A percentile compares a stretch with the other conserved stretches of the same genome.
Evolutionary conservation across 2,113 vertebrate species (phyloP).

Genomic region (Sapajus apella): DNA sequence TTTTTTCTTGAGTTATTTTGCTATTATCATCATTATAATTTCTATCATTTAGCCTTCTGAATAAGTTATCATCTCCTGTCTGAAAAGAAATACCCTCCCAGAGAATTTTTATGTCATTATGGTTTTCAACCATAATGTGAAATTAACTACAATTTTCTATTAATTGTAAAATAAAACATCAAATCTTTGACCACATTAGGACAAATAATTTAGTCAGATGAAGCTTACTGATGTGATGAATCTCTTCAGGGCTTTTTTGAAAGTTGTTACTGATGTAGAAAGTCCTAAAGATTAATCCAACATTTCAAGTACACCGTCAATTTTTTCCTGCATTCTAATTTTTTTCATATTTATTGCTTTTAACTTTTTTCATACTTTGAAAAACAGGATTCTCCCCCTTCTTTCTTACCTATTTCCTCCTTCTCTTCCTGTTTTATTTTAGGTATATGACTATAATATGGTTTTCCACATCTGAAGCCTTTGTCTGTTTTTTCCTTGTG

Average conservation of each 20-base stretch:
- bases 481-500: not conserved
- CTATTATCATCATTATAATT: not conserved
- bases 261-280: not conserved
- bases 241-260: not conserved
- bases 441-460: not conserved
- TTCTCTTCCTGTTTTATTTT: not conserved
- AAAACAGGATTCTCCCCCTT: fast-evolving
- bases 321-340: not conserved
- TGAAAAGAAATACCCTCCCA: not conserved
- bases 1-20: not conserved
- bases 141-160: not conserved
- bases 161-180: not conserved
- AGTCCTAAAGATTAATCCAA: not conserved
- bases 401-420: not conserved
- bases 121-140: not conserved
- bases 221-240: not conserved
- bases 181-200: not conserved
- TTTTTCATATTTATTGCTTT: not conserved
- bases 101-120: not conserved
- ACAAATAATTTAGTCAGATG: not conserved
- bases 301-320: not conserved
- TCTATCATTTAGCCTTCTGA: not conserved
- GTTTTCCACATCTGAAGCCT: not conserved
- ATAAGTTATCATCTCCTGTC: not conserved
- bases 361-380: not conserved